Conservation (phyloP, 2,888 invertebrate genomes). For the Pilophorus perplexus region DNA sequence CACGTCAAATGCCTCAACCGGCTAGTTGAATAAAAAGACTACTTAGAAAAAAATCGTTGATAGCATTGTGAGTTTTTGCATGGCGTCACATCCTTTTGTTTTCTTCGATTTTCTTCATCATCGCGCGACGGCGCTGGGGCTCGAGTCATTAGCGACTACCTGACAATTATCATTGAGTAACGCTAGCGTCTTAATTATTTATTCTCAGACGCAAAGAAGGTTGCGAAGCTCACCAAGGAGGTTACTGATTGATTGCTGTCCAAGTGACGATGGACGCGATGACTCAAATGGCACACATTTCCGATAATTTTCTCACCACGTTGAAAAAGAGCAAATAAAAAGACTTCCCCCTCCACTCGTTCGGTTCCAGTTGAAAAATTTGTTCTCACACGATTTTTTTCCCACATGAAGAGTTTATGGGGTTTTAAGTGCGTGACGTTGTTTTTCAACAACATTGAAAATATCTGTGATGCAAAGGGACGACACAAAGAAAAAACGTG, state of each 20-base stretch:
- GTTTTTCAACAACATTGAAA: slow-evolving; percentile 11
- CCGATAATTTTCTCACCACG: no score
- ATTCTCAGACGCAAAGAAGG: no score
- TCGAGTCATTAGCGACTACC: slow-evolving; percentile 12
- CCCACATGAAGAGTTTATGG: neutral
- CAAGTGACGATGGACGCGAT: no score
- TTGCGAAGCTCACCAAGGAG: no score
- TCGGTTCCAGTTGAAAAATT: no score
- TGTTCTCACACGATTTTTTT: no score
- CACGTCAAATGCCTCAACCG: no score
- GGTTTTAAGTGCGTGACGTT: slow-evolving; percentile 10
- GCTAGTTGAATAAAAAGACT: no score
- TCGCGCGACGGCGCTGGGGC: neutral
- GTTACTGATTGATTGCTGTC: no score
- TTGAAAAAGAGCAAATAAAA: no score
- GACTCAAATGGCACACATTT: no score
- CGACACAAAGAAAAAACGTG: neutral
- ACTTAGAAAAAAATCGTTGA: slow-evolving; percentile 11
- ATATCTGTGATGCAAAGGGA: slow-evolving; percentile 1
- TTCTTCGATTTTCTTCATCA: neutral
- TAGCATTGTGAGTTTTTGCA: slow-evolving; percentile 16
- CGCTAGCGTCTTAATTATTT: neutral
- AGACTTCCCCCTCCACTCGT: no score
- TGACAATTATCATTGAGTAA: slow-evolving; percentile 20
- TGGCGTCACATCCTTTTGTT: slow-evolving; percentile 16